Percentiles rank a stretch among this genome's conserved stretches.
Evolutionary conservation across 1,140 invertebrate species (phyloP).

Genomic region (Bombus balteatus): DNA sequence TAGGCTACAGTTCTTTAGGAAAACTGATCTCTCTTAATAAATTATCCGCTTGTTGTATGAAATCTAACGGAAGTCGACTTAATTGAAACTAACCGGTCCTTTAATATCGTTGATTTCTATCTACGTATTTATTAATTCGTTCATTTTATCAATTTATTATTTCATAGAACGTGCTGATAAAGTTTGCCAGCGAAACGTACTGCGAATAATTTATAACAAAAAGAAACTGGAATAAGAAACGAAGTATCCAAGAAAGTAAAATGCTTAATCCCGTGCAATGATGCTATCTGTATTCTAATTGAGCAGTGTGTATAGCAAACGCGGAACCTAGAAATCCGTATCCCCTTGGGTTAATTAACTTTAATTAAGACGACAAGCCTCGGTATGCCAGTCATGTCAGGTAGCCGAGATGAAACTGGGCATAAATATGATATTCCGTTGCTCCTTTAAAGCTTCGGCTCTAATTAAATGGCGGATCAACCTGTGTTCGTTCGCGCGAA

Average conservation of each 20-base stretch:
- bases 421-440: slow-evolving; percentile 52
- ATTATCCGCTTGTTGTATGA: background rate
- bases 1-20: no score
- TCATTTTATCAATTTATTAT: background rate
- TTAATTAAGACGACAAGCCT: slow-evolving; percentile 46
- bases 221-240: background rate
- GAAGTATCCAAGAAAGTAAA: background rate
- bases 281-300: background rate
- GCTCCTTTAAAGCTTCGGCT: slow-evolving; percentile 52
- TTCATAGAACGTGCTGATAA: background rate
- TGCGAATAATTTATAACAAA: background rate
- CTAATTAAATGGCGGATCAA: slow-evolving; percentile 50
- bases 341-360: slow-evolving; percentile 58
- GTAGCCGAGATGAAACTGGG: slow-evolving; percentile 46
- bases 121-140: background rate
- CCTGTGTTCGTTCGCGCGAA: slow-evolving; percentile 32
- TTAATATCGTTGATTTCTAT: background rate
- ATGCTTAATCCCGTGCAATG: background rate
- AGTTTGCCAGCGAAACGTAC: background rate
- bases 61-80: no score
- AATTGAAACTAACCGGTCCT: no score
- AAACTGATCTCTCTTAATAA: background rate
- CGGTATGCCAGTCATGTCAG: slow-evolving; percentile 37
- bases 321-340: slow-evolving; percentile 7
- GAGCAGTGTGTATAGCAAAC: background rate